Conservation (phyloP, 2,113 vertebrate genomes). For the Elanus axillaris region DNA sequence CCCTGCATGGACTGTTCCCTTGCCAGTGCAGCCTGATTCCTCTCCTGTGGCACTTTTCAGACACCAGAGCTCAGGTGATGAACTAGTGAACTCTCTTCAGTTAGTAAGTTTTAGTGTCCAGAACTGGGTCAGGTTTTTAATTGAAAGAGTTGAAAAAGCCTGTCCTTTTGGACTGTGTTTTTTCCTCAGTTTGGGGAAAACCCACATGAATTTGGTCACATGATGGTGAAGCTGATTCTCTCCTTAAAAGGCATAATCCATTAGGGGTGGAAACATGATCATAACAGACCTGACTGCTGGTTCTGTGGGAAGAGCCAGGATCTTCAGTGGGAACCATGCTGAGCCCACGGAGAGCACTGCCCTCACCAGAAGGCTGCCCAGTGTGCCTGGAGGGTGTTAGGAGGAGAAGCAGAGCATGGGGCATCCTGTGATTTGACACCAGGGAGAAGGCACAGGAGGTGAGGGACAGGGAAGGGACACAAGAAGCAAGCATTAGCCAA, state of each 20-base stretch:
- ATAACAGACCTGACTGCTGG: not conserved
- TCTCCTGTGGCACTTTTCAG: fast-evolving
- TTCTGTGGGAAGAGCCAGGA: not conserved
- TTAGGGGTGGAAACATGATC: not conserved
- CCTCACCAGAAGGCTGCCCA: not conserved
- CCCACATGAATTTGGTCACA: not conserved
- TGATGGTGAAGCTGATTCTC: not conserved
- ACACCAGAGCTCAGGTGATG: not conserved
- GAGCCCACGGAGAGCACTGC: not conserved
- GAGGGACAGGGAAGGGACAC: not conserved
- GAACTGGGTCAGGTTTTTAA: not conserved
- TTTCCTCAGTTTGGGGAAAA: not conserved
- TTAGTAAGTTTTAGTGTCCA: not conserved
- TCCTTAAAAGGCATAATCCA: not conserved
- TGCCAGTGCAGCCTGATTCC: not conserved
- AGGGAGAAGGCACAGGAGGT: not conserved
- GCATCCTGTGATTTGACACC: not conserved
- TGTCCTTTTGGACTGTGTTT: not conserved
- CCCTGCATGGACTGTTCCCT: not conserved
- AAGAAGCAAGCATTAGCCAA: not conserved
- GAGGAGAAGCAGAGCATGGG: not conserved
- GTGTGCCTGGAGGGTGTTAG: not conserved
- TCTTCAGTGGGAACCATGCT: not conserved
- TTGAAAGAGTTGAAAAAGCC: not conserved
- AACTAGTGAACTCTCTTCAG: not conserved